Conservation (phyloP, 30 jellyfish, hydroid and myxozoan species). For the Hydra vulgaris region DNA sequence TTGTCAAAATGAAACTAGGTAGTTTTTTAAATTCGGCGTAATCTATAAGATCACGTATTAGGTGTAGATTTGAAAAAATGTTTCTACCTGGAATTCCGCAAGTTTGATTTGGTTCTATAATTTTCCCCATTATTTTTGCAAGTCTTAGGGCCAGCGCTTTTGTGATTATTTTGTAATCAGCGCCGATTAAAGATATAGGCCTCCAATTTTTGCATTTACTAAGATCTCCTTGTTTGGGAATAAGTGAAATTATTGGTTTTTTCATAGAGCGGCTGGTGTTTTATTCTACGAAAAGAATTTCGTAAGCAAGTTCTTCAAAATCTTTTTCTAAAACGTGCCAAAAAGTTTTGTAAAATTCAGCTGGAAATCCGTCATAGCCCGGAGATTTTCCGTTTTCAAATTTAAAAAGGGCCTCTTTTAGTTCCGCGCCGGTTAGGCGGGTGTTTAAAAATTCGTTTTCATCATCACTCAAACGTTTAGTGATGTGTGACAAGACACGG, state of each 20-base stretch:
- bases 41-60: slow-evolving; percentile 9
- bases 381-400: neutral
- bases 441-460: neutral
- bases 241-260: slow-evolving; percentile 4
- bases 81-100: slow-evolving; percentile 39
- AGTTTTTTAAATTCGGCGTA: neutral
- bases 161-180: slow-evolving; percentile 22
- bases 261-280: neutral
- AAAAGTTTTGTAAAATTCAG: neutral
- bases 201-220: slow-evolving; percentile 13
- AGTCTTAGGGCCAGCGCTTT: slow-evolving; percentile 19
- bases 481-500: neutral
- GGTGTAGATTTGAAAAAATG: slow-evolving; percentile 15
- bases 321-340: neutral
- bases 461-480: neutral
- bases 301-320: neutral
- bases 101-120: slow-evolving; percentile 19
- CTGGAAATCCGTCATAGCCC: neutral
- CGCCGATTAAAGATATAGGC: slow-evolving; percentile 15
- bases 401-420: neutral
- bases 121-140: neutral
- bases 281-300: neutral
- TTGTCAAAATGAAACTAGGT: neutral
- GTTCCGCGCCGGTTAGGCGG: neutral
- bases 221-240: slow-evolving; percentile 18